A percentile compares a stretch with the other conserved stretches of the same genome.
These are phyloP conservation scores for Oncorhynchus clarkii DNA, from an alignment of 2,113 vertebrate species.

Conservation along the genomic window DNA sequence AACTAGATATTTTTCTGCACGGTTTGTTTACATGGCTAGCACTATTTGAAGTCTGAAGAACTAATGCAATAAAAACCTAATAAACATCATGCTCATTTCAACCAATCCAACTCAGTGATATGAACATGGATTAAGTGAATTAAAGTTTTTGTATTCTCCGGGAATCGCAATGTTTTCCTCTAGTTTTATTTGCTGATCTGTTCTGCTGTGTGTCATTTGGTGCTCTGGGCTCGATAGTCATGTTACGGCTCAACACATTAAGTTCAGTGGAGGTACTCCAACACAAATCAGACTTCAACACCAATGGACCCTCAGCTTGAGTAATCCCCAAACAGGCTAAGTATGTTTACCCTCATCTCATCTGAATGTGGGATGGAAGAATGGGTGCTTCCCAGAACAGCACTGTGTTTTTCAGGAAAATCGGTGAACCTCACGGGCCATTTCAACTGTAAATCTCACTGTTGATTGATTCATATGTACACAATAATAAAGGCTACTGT, in stretches of 20 bases:
- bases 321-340: not conserved
- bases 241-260: not conserved
- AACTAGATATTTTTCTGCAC: not conserved
- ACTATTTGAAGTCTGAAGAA: not conserved
- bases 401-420: not conserved
- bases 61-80: slow-evolving; percentile 16
- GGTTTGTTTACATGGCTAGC: no score
- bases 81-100: not conserved
- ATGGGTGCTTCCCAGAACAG: not conserved
- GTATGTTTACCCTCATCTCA: not conserved
- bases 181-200: not conserved
- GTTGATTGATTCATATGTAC: not conserved
- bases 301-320: not conserved
- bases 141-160: not conserved
- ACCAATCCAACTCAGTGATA: not conserved
- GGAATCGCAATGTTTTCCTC: not conserved
- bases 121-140: not conserved
- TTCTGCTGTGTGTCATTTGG: no score
- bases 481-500: not conserved
- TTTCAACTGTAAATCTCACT: not conserved
- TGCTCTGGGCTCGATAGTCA: not conserved
- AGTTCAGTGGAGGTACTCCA: not conserved
- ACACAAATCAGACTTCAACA: not conserved
- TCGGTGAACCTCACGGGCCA: fast-evolving
- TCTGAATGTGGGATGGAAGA: not conserved